A percentile compares a stretch with the other conserved stretches of the same genome.
Evolutionary conservation across 2,797 vertebrate species (phyloP).

Genomic region (Enteromius thamalakanensis): DNA sequence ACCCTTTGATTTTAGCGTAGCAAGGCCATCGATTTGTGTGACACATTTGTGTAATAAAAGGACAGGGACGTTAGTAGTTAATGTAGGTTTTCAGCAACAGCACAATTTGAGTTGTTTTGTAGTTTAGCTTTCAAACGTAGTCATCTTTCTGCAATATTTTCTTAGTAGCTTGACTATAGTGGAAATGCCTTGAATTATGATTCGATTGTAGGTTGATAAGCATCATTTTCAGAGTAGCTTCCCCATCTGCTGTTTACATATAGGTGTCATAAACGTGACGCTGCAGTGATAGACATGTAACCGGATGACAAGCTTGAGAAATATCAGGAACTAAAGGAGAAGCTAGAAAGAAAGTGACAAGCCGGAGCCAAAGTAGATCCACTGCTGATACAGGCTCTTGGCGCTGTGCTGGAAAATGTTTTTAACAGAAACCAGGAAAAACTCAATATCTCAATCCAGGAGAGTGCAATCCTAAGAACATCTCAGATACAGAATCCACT

Average conservation of each 20-base stretch:
- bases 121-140: not conserved
- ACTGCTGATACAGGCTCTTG: conserved; percentile 27
- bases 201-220: not conserved
- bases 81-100: conserved; percentile 36
- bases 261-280: conserved; percentile 1
- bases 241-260: not conserved
- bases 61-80: conserved; percentile 28
- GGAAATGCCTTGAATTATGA: conserved; percentile 2
- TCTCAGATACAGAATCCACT: conserved; percentile 22
- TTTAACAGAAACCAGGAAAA: conserved; percentile 30
- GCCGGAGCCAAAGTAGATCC: conserved; percentile 15
- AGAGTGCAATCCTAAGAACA: conserved; percentile 19
- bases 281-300: not conserved
- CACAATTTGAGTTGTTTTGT: conserved; percentile 35
- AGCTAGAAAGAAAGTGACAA: conserved; percentile 17
- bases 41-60: conserved; percentile 15
- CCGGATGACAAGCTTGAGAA: conserved; percentile 16
- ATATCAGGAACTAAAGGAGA: conserved; percentile 10
- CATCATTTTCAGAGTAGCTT: not conserved
- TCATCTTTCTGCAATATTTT: not conserved
- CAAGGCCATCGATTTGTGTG: conserved; percentile 47
- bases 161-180: not conserved
- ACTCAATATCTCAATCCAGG: conserved; percentile 28
- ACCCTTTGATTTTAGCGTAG: conserved; percentile 43
- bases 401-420: conserved; percentile 14